Evolutionary conservation across 2,888 invertebrate genomes (phyloP), one percentile per base, ranked within the genome.

Genomic region (Hyposoter didymator): DNA sequence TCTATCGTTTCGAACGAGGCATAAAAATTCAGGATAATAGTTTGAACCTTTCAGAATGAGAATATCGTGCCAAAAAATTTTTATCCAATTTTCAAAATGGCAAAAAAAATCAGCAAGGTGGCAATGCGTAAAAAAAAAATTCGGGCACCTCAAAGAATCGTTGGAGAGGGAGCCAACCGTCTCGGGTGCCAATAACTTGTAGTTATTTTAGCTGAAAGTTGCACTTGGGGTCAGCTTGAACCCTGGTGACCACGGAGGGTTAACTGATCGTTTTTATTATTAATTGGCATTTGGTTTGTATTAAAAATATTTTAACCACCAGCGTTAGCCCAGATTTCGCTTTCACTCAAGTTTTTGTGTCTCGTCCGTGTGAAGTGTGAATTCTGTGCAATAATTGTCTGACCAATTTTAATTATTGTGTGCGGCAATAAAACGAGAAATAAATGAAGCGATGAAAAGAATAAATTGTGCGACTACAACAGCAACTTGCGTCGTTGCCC

Each of bases 401-500:
- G 1, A 22, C 4, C 12, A 14, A 59, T 59, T 6, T 59, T 28
- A 14, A 28, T 28, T 28, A 59, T 59, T 28, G 59, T 59, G 59
- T 43, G 45, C 14, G 32, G 32, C 45, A 14, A 22, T 4, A 45
- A 69, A 43, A 43, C 43, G 66, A 81, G 22, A 55, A 45, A 49
- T 43, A 17, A 74, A 55, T 43, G 69, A 81, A 49, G 22, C 62
- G 62, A 47, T 69, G 69, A 75, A 59, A 64, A 45, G 70, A 79
- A 64, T 52, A 74, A 72, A 47, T 66, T 49, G 55, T 6, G 22
- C 78, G 80, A 73, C 67, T 83, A 80, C 85, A 82, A 82, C 76
- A 76, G 79, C 81, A 81, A 90, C 89, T 90, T 90, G 90, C 90
- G 90, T 88, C 91, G 89, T 91, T 90, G 90, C 90, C 88, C 90